Conservation (phyloP, 35 echinoderm and acorn worm species). For the Ophioderma brevispina region DNA sequence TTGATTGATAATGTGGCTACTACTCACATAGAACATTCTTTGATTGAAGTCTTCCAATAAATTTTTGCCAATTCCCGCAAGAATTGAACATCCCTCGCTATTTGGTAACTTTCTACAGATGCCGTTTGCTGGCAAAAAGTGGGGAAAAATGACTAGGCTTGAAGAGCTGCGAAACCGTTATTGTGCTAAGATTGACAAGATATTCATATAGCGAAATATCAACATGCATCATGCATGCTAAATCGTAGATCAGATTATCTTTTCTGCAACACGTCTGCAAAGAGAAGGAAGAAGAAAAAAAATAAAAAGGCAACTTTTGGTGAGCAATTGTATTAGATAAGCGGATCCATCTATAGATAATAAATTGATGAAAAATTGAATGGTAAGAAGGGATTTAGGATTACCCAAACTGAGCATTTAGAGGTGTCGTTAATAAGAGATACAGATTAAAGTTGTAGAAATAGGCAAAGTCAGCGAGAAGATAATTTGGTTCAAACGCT, state of each 20-base stretch:
- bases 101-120: too few relatives aligned
- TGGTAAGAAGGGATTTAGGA: background rate
- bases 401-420: background rate
- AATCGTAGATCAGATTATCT: background rate
- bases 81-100: too few relatives aligned
- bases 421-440: background rate
- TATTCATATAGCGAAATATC: too few relatives aligned
- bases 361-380: background rate
- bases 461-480: background rate
- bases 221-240: background rate
- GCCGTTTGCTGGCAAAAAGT: too few relatives aligned
- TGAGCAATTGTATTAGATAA: background rate
- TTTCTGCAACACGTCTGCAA: background rate
- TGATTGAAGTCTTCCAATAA: too few relatives aligned
- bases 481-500: slow-evolving; percentile 2
- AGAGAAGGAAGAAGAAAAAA: background rate
- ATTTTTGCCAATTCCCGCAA: too few relatives aligned
- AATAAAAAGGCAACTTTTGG: background rate
- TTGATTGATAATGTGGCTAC: too few relatives aligned
- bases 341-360: background rate
- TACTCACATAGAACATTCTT: too few relatives aligned
- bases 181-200: too few relatives aligned
- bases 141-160: too few relatives aligned
- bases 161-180: too few relatives aligned
- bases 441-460: background rate